These are phyloP conservation scores for Myiagra hebetior DNA, from an alignment of 2,113 vertebrate genomes.

Conservation along the genomic window DNA sequence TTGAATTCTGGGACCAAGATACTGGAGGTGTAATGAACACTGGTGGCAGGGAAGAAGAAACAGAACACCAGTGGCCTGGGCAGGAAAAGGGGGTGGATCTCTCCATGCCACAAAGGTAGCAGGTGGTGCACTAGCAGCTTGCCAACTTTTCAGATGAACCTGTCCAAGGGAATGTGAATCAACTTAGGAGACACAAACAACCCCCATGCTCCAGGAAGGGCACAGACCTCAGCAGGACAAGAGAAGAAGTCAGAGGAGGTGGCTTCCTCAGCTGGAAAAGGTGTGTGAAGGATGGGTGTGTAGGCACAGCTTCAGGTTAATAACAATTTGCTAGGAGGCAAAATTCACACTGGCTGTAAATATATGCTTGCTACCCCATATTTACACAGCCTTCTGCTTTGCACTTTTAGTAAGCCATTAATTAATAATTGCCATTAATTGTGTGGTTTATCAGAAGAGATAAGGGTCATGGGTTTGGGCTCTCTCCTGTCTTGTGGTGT, in stretches of 20 bases:
- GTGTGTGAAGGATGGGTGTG: neutral
- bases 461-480: neutral
- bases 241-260: neutral
- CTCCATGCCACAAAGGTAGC: neutral
- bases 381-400: neutral
- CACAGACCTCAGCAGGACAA: neutral
- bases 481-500: neutral
- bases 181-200: neutral
- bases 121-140: neutral
- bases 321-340: neutral
- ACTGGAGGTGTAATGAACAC: neutral
- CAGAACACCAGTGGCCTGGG: neutral
- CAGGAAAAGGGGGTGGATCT: neutral
- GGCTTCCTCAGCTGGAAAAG: neutral
- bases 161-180: neutral
- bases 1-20: neutral
- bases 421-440: neutral
- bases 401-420: neutral
- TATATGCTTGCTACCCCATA: neutral
- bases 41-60: neutral
- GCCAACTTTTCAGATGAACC: accelerated
- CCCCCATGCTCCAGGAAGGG: neutral
- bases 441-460: neutral
- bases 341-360: neutral
- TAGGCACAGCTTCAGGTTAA: neutral